These are phyloP conservation scores for Eristalinus sepulchralis DNA, from an alignment of 2,888 invertebrate species.

Conservation along the genomic window DNA sequence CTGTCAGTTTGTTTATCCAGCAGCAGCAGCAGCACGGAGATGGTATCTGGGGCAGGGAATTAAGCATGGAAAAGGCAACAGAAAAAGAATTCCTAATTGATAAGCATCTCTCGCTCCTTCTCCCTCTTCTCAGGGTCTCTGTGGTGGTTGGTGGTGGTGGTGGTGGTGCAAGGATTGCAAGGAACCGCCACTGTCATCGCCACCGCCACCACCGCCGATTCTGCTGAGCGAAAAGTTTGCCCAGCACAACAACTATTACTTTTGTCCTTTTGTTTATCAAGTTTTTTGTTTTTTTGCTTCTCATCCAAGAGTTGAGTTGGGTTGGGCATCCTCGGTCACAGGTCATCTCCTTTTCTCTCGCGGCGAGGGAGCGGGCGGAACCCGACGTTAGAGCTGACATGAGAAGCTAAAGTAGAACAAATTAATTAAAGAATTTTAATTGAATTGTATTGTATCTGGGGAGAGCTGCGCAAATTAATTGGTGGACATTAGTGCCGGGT, in stretches of 20 bases:
- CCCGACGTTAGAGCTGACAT: background rate
- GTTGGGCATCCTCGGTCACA: background rate
- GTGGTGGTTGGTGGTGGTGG: background rate
- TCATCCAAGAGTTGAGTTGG: conserved; percentile 19
- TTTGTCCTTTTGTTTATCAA: conserved; percentile 38
- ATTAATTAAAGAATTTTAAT: conserved; percentile 65
- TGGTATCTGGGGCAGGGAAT: conserved; percentile 59
- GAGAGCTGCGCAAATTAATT: conserved; percentile 41
- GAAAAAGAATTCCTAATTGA: conserved; percentile 50
- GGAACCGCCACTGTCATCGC: background rate
- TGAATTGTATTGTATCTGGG: conserved; percentile 49
- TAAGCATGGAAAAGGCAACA: conserved; percentile 35
- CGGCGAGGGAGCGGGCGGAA: background rate
- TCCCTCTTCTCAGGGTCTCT: background rate
- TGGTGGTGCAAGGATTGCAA: conserved; percentile 9
- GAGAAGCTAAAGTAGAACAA: conserved; percentile 40
- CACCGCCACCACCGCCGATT: background rate
- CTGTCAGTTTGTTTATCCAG: conserved; percentile 58
- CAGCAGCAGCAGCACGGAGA: conserved; percentile 15
- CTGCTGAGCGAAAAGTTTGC: conserved; percentile 5
- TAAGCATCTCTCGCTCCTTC: conserved; percentile 49
- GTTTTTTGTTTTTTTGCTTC: conserved; percentile 6
- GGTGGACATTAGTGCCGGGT: conserved; percentile 15
- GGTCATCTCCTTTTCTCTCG: background rate
- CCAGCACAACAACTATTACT: conserved; percentile 44